phyloP scores from a whole-genome alignment of 2,797 vertebrate species.

The Danionella dracula region DNA sequence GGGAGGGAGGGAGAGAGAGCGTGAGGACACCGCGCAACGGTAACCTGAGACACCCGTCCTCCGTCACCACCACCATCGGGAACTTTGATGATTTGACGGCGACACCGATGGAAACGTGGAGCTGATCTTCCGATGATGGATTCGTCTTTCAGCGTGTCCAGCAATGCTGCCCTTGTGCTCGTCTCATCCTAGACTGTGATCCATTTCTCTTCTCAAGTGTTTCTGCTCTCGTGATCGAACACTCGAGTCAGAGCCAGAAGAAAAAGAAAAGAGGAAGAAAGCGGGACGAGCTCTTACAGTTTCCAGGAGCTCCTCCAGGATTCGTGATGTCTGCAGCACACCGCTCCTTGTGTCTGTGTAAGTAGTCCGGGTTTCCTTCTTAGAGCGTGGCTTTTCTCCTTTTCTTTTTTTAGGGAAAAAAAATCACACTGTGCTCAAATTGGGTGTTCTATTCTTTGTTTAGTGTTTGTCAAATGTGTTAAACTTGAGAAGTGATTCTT shows the following conservation, averaged over 20 bases:
- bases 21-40: constrained; percentile 35
- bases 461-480: too few relatives aligned
- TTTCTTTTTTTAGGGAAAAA: background rate
- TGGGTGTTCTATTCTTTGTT: too few relatives aligned
- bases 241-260: constrained; percentile 57
- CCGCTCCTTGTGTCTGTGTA: constrained; percentile 72
- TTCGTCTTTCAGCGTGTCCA: constrained; percentile 54
- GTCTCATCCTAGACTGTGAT: constrained; percentile 54
- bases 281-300: constrained; percentile 63
- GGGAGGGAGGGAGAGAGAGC: constrained; percentile 31
- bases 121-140: constrained; percentile 49
- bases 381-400: background rate
- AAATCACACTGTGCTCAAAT: background rate
- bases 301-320: constrained; percentile 51
- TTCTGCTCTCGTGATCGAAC: constrained; percentile 55
- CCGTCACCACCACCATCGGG: constrained; percentile 59
- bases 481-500: background rate
- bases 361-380: constrained; percentile 53
- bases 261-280: constrained; percentile 54
- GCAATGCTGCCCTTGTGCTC: constrained; percentile 66
- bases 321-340: constrained; percentile 72
- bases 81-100: constrained; percentile 67
- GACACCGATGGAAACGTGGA: constrained; percentile 54
- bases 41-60: constrained; percentile 67
- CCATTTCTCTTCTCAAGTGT: constrained; percentile 42